Conservation (phyloP, 1,140 invertebrate genomes). For the Palaemon carinicauda region DNA sequence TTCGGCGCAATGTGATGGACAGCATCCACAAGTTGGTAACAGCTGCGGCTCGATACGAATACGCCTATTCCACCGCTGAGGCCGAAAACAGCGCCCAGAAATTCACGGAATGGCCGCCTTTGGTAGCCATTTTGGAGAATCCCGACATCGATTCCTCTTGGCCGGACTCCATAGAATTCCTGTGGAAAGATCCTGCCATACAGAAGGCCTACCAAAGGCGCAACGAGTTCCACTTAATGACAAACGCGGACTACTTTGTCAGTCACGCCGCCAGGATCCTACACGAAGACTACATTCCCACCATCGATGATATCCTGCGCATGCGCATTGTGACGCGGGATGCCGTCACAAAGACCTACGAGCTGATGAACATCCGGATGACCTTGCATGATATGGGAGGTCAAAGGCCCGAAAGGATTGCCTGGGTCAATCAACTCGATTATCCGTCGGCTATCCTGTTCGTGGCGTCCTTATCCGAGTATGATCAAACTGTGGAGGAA, state of each 20-base stretch:
- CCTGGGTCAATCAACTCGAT: background rate
- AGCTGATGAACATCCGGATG: slow-evolving; percentile 20
- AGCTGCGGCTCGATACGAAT: background rate
- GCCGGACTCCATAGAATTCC: background rate
- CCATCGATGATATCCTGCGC: slow-evolving; percentile 38
- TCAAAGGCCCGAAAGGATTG: background rate
- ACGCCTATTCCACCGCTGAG: background rate
- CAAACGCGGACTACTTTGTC: slow-evolving; percentile 40
- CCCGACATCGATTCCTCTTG: background rate
- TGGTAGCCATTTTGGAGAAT: background rate
- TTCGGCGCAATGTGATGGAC: slow-evolving; percentile 34
- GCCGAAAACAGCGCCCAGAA: background rate
- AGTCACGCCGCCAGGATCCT: slow-evolving; percentile 12
- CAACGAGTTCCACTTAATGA: slow-evolving; percentile 41
- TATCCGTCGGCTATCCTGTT: slow-evolving; percentile 37
- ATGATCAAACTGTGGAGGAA: slow-evolving; percentile 43
- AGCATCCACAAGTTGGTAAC: slow-evolving; percentile 29
- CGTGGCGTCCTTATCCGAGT: slow-evolving; percentile 41
- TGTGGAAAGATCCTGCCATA: slow-evolving; percentile 21
- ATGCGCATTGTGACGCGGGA: slow-evolving; percentile 17
- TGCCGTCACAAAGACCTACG: slow-evolving; percentile 16
- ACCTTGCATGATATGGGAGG: slow-evolving; percentile 45
- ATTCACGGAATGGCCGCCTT: slow-evolving; percentile 7
- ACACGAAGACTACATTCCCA: slow-evolving; percentile 20
- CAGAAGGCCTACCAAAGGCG: slow-evolving; percentile 21